phyloP scores from a whole-genome alignment of 2,888 invertebrate genomes.

The Leucoptera coffeella region DNA sequence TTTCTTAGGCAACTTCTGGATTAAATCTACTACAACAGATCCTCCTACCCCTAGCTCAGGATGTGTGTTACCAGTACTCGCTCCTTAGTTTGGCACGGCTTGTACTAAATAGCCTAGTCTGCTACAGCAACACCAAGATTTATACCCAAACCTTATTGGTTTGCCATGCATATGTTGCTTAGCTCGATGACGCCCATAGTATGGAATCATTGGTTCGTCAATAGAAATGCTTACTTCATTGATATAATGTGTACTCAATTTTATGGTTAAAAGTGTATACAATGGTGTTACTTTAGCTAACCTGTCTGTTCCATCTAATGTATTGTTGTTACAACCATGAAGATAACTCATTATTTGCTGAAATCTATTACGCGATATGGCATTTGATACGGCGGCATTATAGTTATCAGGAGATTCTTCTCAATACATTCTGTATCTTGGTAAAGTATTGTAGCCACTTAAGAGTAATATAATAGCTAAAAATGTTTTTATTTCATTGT shows the following conservation, averaged over 20 bases:
- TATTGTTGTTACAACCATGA: conserved; percentile 11
- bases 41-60: conserved; percentile 6
- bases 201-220: conserved; percentile 16
- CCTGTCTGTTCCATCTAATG: conserved; percentile 9
- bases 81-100: conserved; percentile 11
- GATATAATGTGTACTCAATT: conserved; percentile 9
- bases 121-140: conserved; percentile 10
- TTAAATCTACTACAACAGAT: conserved; percentile 5
- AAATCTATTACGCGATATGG: conserved; percentile 12
- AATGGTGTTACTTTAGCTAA: conserved; percentile 12
- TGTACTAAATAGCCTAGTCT: conserved; percentile 10
- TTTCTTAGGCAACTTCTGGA: conserved; percentile 3
- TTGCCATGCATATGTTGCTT: conserved; percentile 11
- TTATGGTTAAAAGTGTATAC: conserved; percentile 10
- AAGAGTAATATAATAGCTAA: conserved; percentile 5
- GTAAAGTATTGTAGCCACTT: conserved; percentile 6
- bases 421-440: conserved; percentile 11
- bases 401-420: conserved; percentile 9
- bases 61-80: conserved; percentile 5
- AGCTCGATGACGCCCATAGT: conserved; percentile 11
- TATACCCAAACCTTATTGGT: conserved; percentile 11
- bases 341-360: conserved; percentile 11
- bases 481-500: not conserved
- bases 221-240: conserved; percentile 10
- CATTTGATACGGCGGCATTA: conserved; percentile 10